phyloP scores from a whole-genome alignment of 2,797 vertebrate genomes.

The Phaenicophaeus curvirostris region DNA sequence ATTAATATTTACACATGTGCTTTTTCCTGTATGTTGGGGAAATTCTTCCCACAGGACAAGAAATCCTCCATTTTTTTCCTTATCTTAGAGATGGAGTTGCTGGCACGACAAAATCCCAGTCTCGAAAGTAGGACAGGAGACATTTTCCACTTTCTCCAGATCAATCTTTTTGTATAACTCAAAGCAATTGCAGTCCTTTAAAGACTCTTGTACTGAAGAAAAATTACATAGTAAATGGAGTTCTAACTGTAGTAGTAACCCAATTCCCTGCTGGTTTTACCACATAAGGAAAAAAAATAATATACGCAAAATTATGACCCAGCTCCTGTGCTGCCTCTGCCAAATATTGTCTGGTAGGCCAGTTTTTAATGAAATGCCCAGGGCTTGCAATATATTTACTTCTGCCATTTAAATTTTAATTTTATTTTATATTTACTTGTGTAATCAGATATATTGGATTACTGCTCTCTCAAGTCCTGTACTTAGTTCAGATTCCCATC shows the following conservation, averaged over 20 bases:
- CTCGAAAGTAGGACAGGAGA: slow-evolving; percentile 37
- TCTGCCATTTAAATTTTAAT: neutral
- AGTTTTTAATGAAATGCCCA: neutral
- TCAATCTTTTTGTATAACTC: slow-evolving; percentile 51
- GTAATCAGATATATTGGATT: neutral
- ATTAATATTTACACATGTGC: neutral
- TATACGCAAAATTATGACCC: neutral
- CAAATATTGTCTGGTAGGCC: neutral
- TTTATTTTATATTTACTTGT: slow-evolving; percentile 35
- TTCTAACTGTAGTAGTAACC: slow-evolving; percentile 11
- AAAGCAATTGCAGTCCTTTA: slow-evolving; percentile 32
- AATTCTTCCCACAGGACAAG: neutral
- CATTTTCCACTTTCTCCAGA: slow-evolving; percentile 47
- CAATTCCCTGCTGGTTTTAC: neutral
- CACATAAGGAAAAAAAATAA: neutral
- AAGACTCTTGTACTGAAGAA: slow-evolving; percentile 22
- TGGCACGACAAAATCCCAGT: slow-evolving; percentile 31
- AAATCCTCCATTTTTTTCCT: neutral
- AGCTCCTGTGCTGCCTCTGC: neutral
- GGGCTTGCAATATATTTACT: neutral
- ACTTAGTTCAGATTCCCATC: neutral
- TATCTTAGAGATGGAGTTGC: neutral
- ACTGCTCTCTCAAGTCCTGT: neutral
- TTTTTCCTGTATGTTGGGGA: neutral
- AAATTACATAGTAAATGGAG: slow-evolving; percentile 53